Conservation (phyloP, 2,888 invertebrate species). For the Trissolcus japonicus region DNA sequence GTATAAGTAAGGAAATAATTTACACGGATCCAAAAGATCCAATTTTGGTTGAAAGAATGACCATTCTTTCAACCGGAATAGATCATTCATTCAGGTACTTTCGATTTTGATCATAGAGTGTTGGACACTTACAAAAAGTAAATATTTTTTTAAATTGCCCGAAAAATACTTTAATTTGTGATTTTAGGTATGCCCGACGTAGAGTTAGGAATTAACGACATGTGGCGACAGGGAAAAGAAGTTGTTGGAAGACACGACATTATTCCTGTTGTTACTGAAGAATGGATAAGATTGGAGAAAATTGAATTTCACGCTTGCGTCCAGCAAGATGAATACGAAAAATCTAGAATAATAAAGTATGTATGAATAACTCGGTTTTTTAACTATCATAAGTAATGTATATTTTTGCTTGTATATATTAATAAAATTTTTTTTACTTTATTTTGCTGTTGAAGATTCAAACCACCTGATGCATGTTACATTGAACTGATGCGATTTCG, state of each 20-base stretch:
- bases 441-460: conserved; percentile 81
- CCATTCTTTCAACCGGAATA: too few relatives aligned
- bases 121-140: too few relatives aligned
- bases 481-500: conserved; percentile 97
- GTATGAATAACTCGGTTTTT: conserved; percentile 60
- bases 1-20: too few relatives aligned
- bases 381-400: too few relatives aligned
- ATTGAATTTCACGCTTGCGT: conserved; percentile 97
- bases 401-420: too few relatives aligned
- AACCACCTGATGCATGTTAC: conserved; percentile 98
- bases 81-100: too few relatives aligned
- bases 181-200: conserved; percentile 92
- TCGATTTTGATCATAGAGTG: too few relatives aligned
- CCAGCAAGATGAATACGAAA: conserved; percentile 92
- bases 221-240: conserved; percentile 98
- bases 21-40: too few relatives aligned
- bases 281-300: conserved; percentile 98
- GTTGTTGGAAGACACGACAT: conserved; percentile 99
- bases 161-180: not conserved
- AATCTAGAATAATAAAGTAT: conserved; percentile 90
- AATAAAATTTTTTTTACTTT: too few relatives aligned
- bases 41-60: too few relatives aligned
- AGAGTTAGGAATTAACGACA: conserved; percentile 97
- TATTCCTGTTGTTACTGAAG: conserved; percentile 98
- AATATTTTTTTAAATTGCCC: too few relatives aligned